phyloP scores from a whole-genome alignment of 2,797 vertebrate species.

The Enteromius mattozi region DNA sequence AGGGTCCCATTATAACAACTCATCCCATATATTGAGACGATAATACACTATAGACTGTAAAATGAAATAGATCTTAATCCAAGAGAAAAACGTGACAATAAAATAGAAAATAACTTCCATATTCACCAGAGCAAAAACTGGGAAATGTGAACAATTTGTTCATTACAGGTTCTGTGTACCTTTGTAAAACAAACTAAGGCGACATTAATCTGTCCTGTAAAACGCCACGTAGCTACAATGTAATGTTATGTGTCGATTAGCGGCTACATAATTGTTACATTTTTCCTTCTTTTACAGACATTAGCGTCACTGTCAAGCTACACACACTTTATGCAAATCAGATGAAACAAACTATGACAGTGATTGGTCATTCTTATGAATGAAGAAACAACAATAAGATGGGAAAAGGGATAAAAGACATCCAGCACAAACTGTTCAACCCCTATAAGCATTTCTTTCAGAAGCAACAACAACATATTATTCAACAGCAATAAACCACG shows the following conservation, averaged over 20 bases:
- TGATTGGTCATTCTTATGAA: neutral
- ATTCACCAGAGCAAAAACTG: neutral
- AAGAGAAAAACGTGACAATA: no score
- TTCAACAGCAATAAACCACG: neutral
- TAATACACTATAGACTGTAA: neutral
- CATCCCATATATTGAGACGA: neutral
- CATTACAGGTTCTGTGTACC: neutral
- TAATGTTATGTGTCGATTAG: neutral
- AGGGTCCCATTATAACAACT: neutral
- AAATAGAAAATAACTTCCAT: neutral
- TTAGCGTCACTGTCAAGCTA: neutral
- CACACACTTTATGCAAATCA: neutral
- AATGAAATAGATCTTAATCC: neutral
- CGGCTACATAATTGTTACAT: neutral
- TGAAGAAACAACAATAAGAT: conserved; percentile 8
- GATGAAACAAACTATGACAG: neutral
- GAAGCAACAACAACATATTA: neutral
- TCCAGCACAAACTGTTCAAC: neutral
- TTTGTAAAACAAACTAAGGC: neutral
- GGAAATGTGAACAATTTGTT: neutral
- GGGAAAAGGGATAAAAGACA: neutral
- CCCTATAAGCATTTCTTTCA: neutral
- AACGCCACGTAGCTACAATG: conserved; percentile 37
- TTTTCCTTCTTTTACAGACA: neutral
- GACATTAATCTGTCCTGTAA: neutral